phyloP scores from a whole-genome alignment of 2,797 vertebrate species.

The Sebastiscus albofasciatus region DNA sequence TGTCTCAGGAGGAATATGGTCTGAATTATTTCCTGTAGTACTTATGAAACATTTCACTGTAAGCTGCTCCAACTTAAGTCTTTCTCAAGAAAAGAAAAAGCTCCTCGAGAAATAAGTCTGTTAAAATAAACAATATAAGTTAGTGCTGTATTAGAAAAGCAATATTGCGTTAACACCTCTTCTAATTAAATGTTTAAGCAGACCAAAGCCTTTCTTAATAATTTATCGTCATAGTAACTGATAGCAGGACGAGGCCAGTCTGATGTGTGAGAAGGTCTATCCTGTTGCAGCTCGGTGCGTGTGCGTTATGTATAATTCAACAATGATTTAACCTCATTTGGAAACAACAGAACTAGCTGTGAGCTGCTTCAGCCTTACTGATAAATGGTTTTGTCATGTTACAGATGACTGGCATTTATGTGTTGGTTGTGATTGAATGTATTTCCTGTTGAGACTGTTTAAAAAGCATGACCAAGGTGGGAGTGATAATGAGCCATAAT shows the following conservation, averaged over 20 bases:
- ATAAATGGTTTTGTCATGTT: neutral
- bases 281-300: slow-evolving; percentile 49
- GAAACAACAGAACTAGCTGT: neutral
- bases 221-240: slow-evolving; percentile 64
- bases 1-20: neutral
- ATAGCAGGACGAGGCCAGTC: slow-evolving; percentile 40
- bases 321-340: slow-evolving; percentile 41
- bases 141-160: neutral
- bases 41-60: neutral
- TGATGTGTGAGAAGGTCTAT: slow-evolving; percentile 58
- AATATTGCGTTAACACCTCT: neutral
- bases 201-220: slow-evolving; percentile 55
- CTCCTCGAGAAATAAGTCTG: neutral
- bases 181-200: slow-evolving; percentile 55
- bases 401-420: neutral
- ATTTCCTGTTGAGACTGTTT: neutral
- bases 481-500: neutral
- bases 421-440: neutral
- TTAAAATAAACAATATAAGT: neutral
- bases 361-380: neutral
- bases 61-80: slow-evolving; percentile 4
- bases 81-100: neutral
- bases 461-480: neutral
- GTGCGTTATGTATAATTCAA: slow-evolving; percentile 61
- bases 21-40: neutral